Base-by-base conservation (phyloP, 1,140 invertebrate species). In the Mactra quadrangularis region DNA sequence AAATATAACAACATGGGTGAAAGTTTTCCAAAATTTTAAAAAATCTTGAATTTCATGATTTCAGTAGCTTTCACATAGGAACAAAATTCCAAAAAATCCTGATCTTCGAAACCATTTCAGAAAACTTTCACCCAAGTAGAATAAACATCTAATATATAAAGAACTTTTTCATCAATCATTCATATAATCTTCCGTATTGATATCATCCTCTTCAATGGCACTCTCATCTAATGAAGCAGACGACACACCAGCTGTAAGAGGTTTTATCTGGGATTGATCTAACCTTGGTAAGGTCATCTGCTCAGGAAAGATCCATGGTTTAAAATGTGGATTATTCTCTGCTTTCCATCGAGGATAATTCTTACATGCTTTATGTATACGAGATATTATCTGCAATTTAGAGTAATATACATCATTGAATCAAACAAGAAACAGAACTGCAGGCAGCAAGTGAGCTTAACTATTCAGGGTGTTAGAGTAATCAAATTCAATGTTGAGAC, bases 231-330 rank as follows among this genome's bases (percentile, higher is more conserved):
- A 60, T 0, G 89, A 87, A 11, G 87, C 89, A 3, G 57, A 85
- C 0, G 87, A 89, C 1, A 74, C 82, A 7, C 81, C 76, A 6
- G 83, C 83, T 13, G 82, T 71, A 19, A 87, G 59, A 15, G 78
- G 66, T 47, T 87, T 83, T 27, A 90, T 88, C 60, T 90, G 84
- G 0, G 71, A 75, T 59, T 88, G 85, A 72, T 91, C 84, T 47
- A 88, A 76, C 9, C 86, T 75, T 2, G 90, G 89, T 17, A 91
- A 76, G 0, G 87, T 92, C 78, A 96, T 96, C 92, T 97, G 96
- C 90, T 98, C 97, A 0, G 97, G 97, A 92, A 95, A 96, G 74
- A 96, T 94, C 97, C 97, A 98, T 1, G 97, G 97, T 92, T 97
- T 97, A 83, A 94, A 95, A 88, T 95, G 94, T 6, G 97, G 96